phyloP scores from a whole-genome alignment of 2,888 invertebrate species.

The Cephus rjabovi region DNA sequence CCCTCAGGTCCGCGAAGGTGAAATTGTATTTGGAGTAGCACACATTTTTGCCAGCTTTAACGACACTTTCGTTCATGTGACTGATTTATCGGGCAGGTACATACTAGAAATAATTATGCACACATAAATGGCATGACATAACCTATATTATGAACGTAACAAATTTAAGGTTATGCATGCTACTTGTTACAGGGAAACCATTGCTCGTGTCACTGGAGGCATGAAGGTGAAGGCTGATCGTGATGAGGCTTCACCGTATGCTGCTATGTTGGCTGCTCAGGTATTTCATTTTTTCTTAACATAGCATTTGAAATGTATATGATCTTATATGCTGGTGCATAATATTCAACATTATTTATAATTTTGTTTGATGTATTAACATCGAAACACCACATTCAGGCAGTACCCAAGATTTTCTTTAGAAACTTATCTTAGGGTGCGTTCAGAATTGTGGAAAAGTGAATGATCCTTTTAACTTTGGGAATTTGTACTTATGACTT shows the following conservation, averaged over 20 bases:
- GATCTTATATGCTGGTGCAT: background rate
- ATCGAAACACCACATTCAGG: constrained; percentile 45
- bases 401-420: constrained; percentile 43
- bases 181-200: constrained; percentile 77
- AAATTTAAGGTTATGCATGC: constrained; percentile 8
- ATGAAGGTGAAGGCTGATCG: constrained; percentile 99
- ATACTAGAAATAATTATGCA: constrained; percentile 31
- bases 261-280: constrained; percentile 99
- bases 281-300: constrained; percentile 66
- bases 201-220: constrained; percentile 94
- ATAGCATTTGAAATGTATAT: background rate
- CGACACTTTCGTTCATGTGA: constrained; percentile 99
- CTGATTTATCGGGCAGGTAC: constrained; percentile 94
- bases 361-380: background rate
- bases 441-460: constrained; percentile 55
- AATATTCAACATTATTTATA: background rate
- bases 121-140: background rate
- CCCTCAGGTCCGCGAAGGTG: constrained; percentile 96
- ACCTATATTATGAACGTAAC: constrained; percentile 8
- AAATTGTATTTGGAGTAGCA: constrained; percentile 98
- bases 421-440: constrained; percentile 38
- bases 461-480: constrained; percentile 38
- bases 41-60: constrained; percentile 99
- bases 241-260: constrained; percentile 99
- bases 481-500: constrained; percentile 9